Conservation (phyloP, 2,797 vertebrate genomes). For the Chiloscyllium punctatum region DNA sequence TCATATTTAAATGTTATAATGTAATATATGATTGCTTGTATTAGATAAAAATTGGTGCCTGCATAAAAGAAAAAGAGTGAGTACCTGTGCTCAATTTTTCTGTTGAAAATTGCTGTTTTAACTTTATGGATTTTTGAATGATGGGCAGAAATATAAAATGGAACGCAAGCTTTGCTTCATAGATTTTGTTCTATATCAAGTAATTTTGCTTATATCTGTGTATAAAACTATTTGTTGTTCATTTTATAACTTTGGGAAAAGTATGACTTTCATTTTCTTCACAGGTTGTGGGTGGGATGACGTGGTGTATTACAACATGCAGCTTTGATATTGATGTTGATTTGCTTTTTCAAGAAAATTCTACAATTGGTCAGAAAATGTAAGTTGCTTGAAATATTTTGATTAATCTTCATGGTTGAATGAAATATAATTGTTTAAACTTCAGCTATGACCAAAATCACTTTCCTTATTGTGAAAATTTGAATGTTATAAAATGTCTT, state of each 20-base stretch:
- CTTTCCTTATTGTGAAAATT: background rate
- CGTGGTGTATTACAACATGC: constrained; percentile 97
- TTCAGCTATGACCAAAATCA: background rate
- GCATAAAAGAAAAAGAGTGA: too few species aligned
- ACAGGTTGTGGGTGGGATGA: constrained; percentile 96
- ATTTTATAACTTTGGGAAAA: background rate
- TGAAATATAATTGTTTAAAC: background rate
- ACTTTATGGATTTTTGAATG: background rate
- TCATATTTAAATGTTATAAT: background rate
- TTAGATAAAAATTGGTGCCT: background rate
- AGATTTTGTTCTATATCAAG: background rate
- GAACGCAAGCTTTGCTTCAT: too few species aligned
- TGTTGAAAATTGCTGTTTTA: background rate
- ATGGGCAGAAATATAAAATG: background rate
- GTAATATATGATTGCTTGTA: background rate
- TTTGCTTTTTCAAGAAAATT: constrained; percentile 96
- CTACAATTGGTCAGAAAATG: constrained; percentile 98
- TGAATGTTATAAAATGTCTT: background rate
- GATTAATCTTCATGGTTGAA: background rate
- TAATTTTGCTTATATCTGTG: background rate
- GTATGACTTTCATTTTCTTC: constrained; percentile 27
- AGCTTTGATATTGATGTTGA: constrained; percentile 92
- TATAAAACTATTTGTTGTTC: background rate
- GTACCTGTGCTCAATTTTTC: background rate
- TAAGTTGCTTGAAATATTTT: constrained; percentile 54